Base-by-base conservation (phyloP, 2,113 vertebrate genomes). In the Limanda limanda region DNA sequence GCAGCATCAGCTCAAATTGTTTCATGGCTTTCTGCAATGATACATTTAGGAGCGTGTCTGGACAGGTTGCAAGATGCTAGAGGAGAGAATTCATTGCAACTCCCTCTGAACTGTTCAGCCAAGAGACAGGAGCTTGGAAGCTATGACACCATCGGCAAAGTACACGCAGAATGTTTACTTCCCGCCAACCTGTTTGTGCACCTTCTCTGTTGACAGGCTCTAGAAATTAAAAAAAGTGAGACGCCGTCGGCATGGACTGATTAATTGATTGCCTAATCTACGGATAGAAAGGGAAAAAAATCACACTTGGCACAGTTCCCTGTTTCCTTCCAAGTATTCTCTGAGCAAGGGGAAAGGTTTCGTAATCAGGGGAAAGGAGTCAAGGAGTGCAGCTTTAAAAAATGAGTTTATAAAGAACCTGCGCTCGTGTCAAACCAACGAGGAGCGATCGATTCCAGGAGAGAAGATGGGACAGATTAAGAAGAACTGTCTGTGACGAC, bases 1-100 rank as follows among this genome's bases (percentile, higher is more conserved):
- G 94, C 93, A 95, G 93, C 92, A 94, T 93, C 92, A 91, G 91
- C 88, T 94, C 91, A 94, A 95, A 94, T 93, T 93, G 93, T 94
- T 94, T 94, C 93, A 93, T 94, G 93, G 92, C 82, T 94, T 92
- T 94, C 91, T 92, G 93, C 93, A 90, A 91, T 90, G 92, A 94
- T 94, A 95, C 94, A 93, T 93, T 93, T 89, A 81, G 89, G 80
- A 87, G 78, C 94, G 60, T 91, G 94, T 81, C 88, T 59, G 70
- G 91, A 92, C 94, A 95, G 87, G 94, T 89, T 81, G 56, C 55
- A 74, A 85, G 86, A 92, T 86, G 80, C 87, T 77, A 52, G 85
- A 83, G 79, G 71, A 86, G 84, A 84, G 86, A 88, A 91, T 80
- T 82, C 87, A 80, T 71, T 88, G 89, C 79, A 92, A 88, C 88